Base-by-base conservation (phyloP, 2,888 invertebrate genomes). In the Ormyrus pomaceus region DNA sequence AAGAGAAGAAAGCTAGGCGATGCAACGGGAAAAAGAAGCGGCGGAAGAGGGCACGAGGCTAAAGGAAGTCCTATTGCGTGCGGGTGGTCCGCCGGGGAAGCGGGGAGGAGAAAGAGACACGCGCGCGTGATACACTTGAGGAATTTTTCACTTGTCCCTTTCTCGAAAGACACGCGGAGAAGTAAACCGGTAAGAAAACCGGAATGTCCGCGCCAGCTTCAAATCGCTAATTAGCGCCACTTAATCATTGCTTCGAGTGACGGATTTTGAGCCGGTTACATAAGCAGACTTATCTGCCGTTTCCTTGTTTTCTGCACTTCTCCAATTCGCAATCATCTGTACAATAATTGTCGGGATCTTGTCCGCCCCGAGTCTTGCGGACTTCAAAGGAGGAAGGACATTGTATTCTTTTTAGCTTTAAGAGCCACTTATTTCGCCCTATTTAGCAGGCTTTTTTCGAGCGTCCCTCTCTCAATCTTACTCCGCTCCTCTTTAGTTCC, bases 21-120 rank as follows among this genome's bases (percentile, higher is more conserved):
- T 70, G 61, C 34, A 11, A 50, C 51, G 46, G 72, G 73, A 70
- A 79, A 83, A 81, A 83, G 65, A 64, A 48, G 64, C 9, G 73
- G 68, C 65, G 81, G 83, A 82, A 84, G 86, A 85, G 86, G 69
- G 56, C 58, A 56, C 79, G 81, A 79, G 83, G n/a, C 46, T 45
- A 84, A 83, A 84, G 83, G 82, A 76, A 80, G 77, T 86, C 84
- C 84, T 85, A 85, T 86, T 87, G 87, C 87, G 86, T 84, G 88
- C 88, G 90, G 89, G 90, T 89, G 90, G 89, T 89, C 87, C 88
- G 19, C 13, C 62, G 2, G 34, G 34, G 34, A 34, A 34, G 34
- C 2, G 34, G 34, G 3, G 59, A 53, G 34, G 53, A 73, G 62
- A 10, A 58, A 59, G 55, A 45, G 34, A 8, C 13, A 34, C 34